phyloP scores from a whole-genome alignment of 2,888 invertebrate species.

The Campoplex nolae region DNA sequence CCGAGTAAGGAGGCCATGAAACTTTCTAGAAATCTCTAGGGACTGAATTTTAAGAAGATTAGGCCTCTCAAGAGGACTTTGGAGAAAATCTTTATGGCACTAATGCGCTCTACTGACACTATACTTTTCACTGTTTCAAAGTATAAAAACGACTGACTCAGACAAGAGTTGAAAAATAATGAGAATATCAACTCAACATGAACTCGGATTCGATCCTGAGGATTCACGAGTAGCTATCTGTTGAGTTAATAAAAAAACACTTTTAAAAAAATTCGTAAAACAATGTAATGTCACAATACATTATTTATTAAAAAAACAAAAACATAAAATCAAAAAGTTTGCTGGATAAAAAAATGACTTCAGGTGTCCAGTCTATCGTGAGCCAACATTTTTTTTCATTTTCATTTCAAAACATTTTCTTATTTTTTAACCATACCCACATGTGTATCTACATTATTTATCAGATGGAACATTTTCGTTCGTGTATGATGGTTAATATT shows the following conservation, averaged over 20 bases:
- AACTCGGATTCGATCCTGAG: background rate
- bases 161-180: background rate
- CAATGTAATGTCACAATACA: background rate
- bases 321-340: no score
- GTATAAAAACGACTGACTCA: background rate
- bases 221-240: background rate
- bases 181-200: background rate
- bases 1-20: background rate
- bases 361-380: no score
- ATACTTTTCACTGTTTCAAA: background rate
- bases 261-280: no score
- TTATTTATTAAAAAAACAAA: no score
- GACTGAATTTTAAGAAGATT: constrained; percentile 6
- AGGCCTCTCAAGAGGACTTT: constrained; percentile 6
- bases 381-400: no score
- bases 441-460: no score
- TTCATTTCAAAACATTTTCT: no score
- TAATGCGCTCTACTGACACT: background rate
- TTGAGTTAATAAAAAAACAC: background rate
- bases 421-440: no score
- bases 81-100: background rate
- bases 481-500: no score
- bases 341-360: no score
- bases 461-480: no score
- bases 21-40: background rate